Base-by-base conservation (phyloP, 1,140 invertebrate species). In the Schlechtendalia chinensis region DNA sequence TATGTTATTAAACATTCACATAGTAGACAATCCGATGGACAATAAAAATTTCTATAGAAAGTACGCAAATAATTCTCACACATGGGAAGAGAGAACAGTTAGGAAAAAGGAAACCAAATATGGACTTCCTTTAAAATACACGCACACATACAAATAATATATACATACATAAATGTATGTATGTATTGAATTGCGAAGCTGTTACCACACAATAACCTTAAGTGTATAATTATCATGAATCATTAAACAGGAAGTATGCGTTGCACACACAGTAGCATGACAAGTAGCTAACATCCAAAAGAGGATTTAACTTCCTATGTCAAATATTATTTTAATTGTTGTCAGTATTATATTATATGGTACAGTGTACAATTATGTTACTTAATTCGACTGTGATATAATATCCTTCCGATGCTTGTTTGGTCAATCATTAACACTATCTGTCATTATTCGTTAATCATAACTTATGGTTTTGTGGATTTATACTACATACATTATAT, bases 1-100 rank as follows among this genome's bases (percentile, higher is more conserved):
- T 71, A n/a, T 47, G 53, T 81, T 50, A 77, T 54, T 47, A 59
- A 27, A 32, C n/a, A n/a, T 63, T 81, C 50, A 81, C 61, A 65
- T 5, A 53, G 61, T 59, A 39, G 8, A 39, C 8, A 22, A 50
- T 50, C 0, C 17, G 22, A 50, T 27, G n/a, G 58, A 71, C 22
- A 65, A 12, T 32, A 11, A 72, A 19, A 14, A 72, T 63, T 45
- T 45, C 16, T 45, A 19, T 47, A 79, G 75, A 79, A 79, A 79
- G 75, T 79, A 27, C 19, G 47, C 5, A 39, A 32, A 75, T 58
- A 16, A 5, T 75, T 75, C 72, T 58, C 72, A 58, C 32, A 75
- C 29, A 56, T 56, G 11, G 8, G 12, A 22, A 27, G 14, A 17
- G n/a, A 5, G 22, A 50, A 11, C 16, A 47, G 65, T 53, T 53